Evolutionary conservation across 2,797 vertebrate genomes (phyloP).

Genomic region (Antrozous pallidus): DNA sequence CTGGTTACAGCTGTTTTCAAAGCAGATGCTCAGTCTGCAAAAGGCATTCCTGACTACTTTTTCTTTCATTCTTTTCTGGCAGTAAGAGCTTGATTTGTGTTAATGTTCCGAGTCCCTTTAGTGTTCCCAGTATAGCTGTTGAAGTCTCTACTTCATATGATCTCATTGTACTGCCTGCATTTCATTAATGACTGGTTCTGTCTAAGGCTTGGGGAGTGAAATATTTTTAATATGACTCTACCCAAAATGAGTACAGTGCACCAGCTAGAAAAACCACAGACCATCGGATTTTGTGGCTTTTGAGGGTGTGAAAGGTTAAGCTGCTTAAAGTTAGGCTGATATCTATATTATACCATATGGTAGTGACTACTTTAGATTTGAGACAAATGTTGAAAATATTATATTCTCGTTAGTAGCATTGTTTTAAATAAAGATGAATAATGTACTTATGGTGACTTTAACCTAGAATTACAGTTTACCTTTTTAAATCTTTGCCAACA

Average conservation of each 20-base stretch:
- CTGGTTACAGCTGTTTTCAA: slow-evolving; percentile 93
- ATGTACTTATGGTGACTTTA: slow-evolving; percentile 45
- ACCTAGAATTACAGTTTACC: background rate
- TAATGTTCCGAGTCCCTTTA: slow-evolving; percentile 92
- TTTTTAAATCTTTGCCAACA: background rate
- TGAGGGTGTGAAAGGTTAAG: slow-evolving; percentile 98
- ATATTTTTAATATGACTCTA: slow-evolving; percentile 99
- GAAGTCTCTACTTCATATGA: slow-evolving; percentile 98
- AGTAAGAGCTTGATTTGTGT: slow-evolving; percentile 93
- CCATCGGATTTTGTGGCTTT: slow-evolving; percentile 95
- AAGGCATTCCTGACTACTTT: slow-evolving; percentile 85
- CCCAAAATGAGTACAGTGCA: slow-evolving; percentile 89
- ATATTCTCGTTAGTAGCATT: slow-evolving; percentile 81
- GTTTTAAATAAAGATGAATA: slow-evolving; percentile 82
- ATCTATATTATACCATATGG: slow-evolving; percentile 85
- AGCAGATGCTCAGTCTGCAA: slow-evolving; percentile 90
- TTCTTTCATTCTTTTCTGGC: slow-evolving; percentile 88
- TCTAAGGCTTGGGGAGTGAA: slow-evolving; percentile 90
- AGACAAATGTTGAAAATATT: slow-evolving; percentile 84
- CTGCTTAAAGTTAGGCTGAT: slow-evolving; percentile 90
- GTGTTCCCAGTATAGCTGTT: slow-evolving; percentile 93
- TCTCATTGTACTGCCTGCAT: slow-evolving; percentile 95
- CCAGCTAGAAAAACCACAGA: slow-evolving; percentile 96
- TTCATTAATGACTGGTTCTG: slow-evolving; percentile 98
- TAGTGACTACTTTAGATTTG: slow-evolving; percentile 88